Percentiles rank a stretch among this genome's conserved stretches.
These are phyloP conservation scores for Hypercompe scribonia DNA, from an alignment of 2,888 invertebrate genomes.

Conservation along the genomic window DNA sequence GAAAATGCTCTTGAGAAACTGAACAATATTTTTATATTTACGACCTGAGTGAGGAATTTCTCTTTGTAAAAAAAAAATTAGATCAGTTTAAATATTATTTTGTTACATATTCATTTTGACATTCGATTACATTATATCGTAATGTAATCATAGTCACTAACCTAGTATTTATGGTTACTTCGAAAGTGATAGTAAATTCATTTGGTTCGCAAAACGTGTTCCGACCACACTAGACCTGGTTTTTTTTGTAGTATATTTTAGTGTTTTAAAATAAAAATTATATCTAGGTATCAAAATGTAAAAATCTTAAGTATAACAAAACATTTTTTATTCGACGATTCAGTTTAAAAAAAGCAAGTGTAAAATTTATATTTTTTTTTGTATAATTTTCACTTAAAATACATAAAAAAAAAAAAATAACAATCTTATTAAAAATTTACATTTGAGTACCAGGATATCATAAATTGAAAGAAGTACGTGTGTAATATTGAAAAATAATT, in stretches of 20 bases:
- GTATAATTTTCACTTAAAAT: not conserved
- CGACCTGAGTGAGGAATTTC: not conserved
- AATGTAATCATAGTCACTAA: constrained; percentile 10
- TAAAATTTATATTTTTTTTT: not conserved
- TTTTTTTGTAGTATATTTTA: not conserved
- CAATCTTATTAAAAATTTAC: not conserved
- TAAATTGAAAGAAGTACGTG: not conserved
- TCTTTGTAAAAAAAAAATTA: not conserved
- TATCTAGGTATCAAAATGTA: not conserved
- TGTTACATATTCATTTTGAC: not conserved
- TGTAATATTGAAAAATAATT: not conserved
- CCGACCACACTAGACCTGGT: constrained; percentile 4
- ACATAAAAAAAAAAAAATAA: not conserved
- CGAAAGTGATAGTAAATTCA: constrained; percentile 55
- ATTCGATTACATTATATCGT: not conserved
- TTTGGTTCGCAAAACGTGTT: constrained; percentile 44
- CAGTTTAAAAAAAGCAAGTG: not conserved
- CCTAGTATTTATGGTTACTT: constrained; percentile 32
- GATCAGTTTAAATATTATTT: not conserved
- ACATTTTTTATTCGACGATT: not conserved
- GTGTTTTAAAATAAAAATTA: not conserved
- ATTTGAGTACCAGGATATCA: not conserved
- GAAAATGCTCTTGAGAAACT: not conserved
- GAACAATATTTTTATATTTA: not conserved
- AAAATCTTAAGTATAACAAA: no score